These are phyloP conservation scores for Ophion slaviceki DNA, from an alignment of 2,888 invertebrate species.

Conservation along the genomic window DNA sequence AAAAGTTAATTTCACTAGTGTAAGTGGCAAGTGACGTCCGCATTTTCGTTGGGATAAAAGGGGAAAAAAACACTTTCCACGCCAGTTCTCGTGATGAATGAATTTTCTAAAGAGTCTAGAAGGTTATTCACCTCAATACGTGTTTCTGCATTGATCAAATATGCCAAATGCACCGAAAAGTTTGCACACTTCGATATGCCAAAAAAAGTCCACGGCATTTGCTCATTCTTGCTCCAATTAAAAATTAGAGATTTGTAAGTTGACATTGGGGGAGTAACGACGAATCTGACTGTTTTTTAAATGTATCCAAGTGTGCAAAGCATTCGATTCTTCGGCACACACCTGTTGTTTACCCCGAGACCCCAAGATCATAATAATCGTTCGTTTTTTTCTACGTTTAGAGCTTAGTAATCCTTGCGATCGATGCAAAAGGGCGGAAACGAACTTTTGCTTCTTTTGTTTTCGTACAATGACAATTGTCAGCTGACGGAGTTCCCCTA, in stretches of 20 bases:
- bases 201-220: not conserved
- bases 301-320: not conserved
- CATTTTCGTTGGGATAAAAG: not conserved
- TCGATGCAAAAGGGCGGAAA: not conserved
- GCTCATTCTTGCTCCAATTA: not conserved
- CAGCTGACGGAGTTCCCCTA: slow-evolving; percentile 11
- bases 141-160: not conserved
- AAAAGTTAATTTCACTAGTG: not conserved
- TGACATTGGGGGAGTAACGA: not conserved
- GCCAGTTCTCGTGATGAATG: not conserved
- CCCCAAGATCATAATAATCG: not conserved
- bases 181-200: not conserved
- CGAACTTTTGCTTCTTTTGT: not conserved
- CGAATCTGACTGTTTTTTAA: not conserved
- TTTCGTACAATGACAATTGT: not conserved
- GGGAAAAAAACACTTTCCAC: not conserved
- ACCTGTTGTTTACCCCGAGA: not conserved
- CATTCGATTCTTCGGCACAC: not conserved
- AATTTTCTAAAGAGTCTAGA: slow-evolving; percentile 22
- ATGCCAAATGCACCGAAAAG: not conserved
- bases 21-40: slow-evolving; percentile 2
- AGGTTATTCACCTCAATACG: slow-evolving; percentile 8
- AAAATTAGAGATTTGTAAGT: not conserved
- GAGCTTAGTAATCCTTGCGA: slow-evolving; percentile 1
- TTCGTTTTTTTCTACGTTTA: not conserved